phyloP scores from a whole-genome alignment of 2,113 vertebrate genomes.

The Hypomesus transpacificus region DNA sequence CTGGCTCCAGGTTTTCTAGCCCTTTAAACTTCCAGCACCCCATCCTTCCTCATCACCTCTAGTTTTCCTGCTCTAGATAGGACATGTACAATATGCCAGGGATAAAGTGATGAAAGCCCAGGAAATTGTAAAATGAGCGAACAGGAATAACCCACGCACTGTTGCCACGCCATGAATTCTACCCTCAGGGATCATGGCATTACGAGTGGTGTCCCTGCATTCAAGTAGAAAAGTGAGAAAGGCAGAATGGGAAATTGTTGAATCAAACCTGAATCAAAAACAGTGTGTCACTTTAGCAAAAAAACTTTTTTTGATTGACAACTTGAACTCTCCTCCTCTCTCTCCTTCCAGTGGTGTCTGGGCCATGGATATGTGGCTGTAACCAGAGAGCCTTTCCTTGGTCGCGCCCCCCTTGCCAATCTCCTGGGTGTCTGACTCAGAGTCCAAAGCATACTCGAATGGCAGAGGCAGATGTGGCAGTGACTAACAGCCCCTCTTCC shows the following conservation, averaged over 20 bases:
- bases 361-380: not conserved
- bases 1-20: too few relatives aligned
- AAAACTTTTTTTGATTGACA: constrained; percentile 4
- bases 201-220: not conserved
- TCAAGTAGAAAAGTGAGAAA: not conserved
- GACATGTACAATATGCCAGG: not conserved
- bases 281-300: not conserved
- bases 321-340: not conserved
- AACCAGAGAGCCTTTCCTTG: not conserved
- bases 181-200: constrained; percentile 17
- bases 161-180: constrained; percentile 9
- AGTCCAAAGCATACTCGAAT: constrained; percentile 29
- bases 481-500: constrained; percentile 3
- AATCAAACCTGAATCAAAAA: constrained; percentile 6
- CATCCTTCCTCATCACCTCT: not conserved
- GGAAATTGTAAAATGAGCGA: constrained; percentile 10
- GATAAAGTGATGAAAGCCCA: constrained; percentile 26
- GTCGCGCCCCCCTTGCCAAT: not conserved
- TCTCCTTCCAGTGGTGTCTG: not conserved
- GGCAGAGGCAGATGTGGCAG: constrained; percentile 6
- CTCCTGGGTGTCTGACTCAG: constrained; percentile 1
- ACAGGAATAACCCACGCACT: constrained; percentile 13
- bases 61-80: not conserved
- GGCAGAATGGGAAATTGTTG: not conserved
- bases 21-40: too few relatives aligned